These are phyloP conservation scores for Desoria tigrina DNA, from an alignment of 2,888 invertebrate species.

Conservation along the genomic window DNA sequence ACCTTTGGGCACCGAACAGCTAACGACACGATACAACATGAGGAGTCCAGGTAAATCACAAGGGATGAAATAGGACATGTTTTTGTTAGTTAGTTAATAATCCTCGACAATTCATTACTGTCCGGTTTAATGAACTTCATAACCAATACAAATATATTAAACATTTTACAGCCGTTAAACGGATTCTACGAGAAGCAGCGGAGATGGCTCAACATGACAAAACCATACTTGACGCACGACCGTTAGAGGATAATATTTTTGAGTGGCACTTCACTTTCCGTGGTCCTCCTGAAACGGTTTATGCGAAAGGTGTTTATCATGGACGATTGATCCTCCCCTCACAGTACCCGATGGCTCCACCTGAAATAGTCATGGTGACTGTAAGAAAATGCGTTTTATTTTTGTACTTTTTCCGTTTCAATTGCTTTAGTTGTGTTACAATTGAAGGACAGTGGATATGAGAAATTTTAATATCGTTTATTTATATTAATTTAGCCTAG, in stretches of 20 bases:
- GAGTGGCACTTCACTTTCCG: slow-evolving; percentile 97
- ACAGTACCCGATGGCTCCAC: slow-evolving; percentile 97
- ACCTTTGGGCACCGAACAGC: not conserved
- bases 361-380: slow-evolving; percentile 87
- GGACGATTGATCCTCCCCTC: slow-evolving; percentile 75
- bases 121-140: not conserved
- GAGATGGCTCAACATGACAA: slow-evolving; percentile 81
- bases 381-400: slow-evolving; percentile 59
- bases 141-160: not conserved
- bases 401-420: not conserved
- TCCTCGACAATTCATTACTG: not conserved
- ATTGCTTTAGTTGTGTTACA: no score
- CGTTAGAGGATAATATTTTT: slow-evolving; percentile 90
- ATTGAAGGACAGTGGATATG: no score
- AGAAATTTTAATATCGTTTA: not conserved
- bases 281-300: slow-evolving; percentile 84
- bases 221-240: slow-evolving; percentile 78
- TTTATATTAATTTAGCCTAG: slow-evolving; percentile 69
- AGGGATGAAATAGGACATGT: no score
- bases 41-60: slow-evolving; percentile 6
- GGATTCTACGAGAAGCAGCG: slow-evolving; percentile 86
- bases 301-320: slow-evolving; percentile 69
- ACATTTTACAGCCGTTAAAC: slow-evolving; percentile 73
- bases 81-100: not conserved
- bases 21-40: not conserved